phyloP scores from a whole-genome alignment of 2,888 invertebrate species.

The Marasmarcha lunaedactyla region DNA sequence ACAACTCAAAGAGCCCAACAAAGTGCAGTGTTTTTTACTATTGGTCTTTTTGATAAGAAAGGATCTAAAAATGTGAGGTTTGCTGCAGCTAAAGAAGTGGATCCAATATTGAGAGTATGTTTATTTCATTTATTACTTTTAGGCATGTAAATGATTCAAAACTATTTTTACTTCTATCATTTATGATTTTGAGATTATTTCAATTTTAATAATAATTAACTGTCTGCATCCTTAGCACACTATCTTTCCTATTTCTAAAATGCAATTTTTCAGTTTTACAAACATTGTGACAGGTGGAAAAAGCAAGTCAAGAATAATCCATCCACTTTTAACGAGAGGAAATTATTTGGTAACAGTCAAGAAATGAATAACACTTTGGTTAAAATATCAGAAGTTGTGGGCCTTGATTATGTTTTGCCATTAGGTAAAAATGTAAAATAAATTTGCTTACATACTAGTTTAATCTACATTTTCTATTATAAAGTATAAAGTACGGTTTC shows the following conservation, averaged over 20 bases:
- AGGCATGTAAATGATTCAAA: background rate
- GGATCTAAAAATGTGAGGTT: conserved; percentile 72
- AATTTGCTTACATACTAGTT: too few relatives aligned
- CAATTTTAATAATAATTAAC: too few relatives aligned
- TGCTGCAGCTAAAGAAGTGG: conserved; percentile 73
- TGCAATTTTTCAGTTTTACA: conserved; percentile 77
- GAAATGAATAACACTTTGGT: conserved; percentile 70
- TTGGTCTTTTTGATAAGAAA: conserved; percentile 79
- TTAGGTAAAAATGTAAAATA: conserved; percentile 41
- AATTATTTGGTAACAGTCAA: conserved; percentile 61
- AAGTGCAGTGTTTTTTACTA: conserved; percentile 81
- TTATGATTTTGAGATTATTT: too few relatives aligned
- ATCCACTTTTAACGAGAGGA: conserved; percentile 67
- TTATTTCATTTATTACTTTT: background rate
- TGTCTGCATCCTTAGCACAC: too few relatives aligned
- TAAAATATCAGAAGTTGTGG: conserved; percentile 71
- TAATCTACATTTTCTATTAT: too few relatives aligned
- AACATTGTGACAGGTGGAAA: conserved; percentile 79
- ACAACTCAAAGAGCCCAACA: conserved; percentile 80
- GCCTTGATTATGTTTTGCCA: conserved; percentile 60
- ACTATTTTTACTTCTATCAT: conserved; percentile 3
- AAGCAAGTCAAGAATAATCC: conserved; percentile 77
- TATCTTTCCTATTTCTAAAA: too few relatives aligned
- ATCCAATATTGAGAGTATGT: conserved; percentile 77
- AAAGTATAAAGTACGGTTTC: too few relatives aligned